Base-by-base conservation (phyloP, 2,113 vertebrate genomes). In the Sorex fumeus region DNA sequence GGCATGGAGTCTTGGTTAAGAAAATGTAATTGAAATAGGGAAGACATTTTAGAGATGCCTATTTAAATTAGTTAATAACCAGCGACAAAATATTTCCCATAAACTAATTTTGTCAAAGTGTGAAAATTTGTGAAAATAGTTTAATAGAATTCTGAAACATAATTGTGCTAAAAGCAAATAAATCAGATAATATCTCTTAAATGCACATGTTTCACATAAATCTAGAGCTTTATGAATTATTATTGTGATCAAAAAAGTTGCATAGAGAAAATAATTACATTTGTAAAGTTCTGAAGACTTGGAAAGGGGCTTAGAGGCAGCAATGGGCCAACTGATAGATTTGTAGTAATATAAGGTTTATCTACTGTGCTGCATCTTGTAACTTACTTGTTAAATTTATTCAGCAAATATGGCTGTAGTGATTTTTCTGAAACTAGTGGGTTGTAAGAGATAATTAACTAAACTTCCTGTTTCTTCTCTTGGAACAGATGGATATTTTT, bases 371-470 rank as follows among this genome's bases (percentile, higher is more conserved):
- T 90, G 53, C 64, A 95, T 97, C 94, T 96, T 95, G 75, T 94
- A 97, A 93, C 92, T 95, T 96, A 93, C 92, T 95, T 96, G 87
- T 94, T 95, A 95, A 95, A 96, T 95, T 92, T 95, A 96, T 97
- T 96, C 95, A 93, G 91, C 62, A 97, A 90, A 97, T 96, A 97
- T 97, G 91, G 95, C 62, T 93, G 94, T 67, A 84, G 94, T 95
- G 92, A 96, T 96, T 95, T 96, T 96, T 96, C 93, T 95, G 93
- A 94, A 96, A 96, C 96, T 96, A 89, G 97, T 75, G 91, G 53
- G 86, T 96, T 97, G 91, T 81, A 85, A 97, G 90, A 96, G 66
- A 96, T 97, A 96, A 97, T 97, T 95, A 95, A 97, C 97, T 97
- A 0, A 3, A 94, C 92, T 96, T 94, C 91, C 74, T 91, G 91